These are phyloP conservation scores for Dasypus novemcinctus DNA, from an alignment of 2,113 vertebrate species.

Conservation along the genomic window DNA sequence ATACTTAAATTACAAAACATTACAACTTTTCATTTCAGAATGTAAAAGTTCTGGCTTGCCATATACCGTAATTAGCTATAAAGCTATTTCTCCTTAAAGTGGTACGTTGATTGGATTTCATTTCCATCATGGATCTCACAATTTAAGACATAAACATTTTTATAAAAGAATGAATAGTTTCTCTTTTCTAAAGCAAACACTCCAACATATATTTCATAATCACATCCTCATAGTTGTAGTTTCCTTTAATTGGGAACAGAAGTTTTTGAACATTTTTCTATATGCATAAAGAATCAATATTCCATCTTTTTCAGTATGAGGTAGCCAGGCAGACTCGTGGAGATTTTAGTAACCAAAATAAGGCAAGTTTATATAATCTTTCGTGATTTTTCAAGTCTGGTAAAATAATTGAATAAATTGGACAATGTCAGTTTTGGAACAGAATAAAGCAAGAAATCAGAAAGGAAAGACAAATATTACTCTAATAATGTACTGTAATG, in stretches of 20 bases:
- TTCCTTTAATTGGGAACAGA: neutral
- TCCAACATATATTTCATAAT: neutral
- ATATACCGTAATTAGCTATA: neutral
- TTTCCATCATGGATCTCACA: neutral
- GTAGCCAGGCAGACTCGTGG: neutral
- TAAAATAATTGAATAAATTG: neutral
- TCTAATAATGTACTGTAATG: neutral
- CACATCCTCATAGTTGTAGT: neutral
- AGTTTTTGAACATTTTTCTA: neutral
- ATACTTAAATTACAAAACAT: neutral
- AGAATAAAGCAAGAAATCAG: neutral
- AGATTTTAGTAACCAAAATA: neutral
- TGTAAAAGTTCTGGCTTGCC: neutral
- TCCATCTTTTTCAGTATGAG: neutral
- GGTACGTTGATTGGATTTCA: constrained; percentile 8
- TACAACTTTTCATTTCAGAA: neutral
- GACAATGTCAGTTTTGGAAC: neutral
- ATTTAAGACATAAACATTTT: neutral
- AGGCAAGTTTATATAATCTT: neutral
- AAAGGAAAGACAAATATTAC: neutral
- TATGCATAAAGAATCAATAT: neutral
- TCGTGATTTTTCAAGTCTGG: neutral
- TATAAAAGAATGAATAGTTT: neutral
- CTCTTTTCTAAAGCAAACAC: neutral
- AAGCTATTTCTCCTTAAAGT: constrained; percentile 21